Conservation (phyloP, 1,140 invertebrate species). For the Penaeus chinensis region DNA sequence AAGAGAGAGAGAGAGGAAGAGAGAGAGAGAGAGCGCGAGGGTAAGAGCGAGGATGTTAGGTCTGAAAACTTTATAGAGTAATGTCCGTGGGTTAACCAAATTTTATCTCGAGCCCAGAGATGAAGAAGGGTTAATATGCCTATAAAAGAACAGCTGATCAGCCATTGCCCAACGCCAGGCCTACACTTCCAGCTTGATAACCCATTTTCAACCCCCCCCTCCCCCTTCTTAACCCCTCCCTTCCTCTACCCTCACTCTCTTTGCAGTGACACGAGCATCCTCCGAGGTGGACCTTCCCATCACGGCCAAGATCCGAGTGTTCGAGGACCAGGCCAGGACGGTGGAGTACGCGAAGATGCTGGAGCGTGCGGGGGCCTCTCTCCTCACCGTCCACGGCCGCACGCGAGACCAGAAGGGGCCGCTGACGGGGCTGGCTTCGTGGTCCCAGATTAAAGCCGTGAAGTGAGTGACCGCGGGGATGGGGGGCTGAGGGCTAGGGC, state of each 20-base stretch:
- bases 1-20: too few relatives aligned
- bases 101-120: too few relatives aligned
- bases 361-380: slow-evolving; percentile 89
- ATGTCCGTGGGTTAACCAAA: too few relatives aligned
- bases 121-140: too few relatives aligned
- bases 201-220: too few relatives aligned
- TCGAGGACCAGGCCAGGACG: slow-evolving; percentile 88
- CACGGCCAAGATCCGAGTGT: slow-evolving; percentile 95
- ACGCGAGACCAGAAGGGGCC: slow-evolving; percentile 96
- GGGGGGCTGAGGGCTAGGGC: neutral
- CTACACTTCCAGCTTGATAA: too few relatives aligned
- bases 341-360: slow-evolving; percentile 79
- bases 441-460: slow-evolving; percentile 92
- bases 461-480: slow-evolving; percentile 73
- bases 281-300: slow-evolving; percentile 81
- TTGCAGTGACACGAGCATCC: slow-evolving; percentile 33
- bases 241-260: neutral
- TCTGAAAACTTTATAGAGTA: too few relatives aligned
- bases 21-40: too few relatives aligned
- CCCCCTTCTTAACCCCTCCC: too few relatives aligned
- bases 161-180: too few relatives aligned
- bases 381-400: slow-evolving; percentile 95
- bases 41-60: too few relatives aligned
- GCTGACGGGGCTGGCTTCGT: slow-evolving; percentile 93
- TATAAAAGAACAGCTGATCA: too few relatives aligned